phyloP scores from a whole-genome alignment of 2,797 vertebrate genomes.

The Coregonus ussuriensis region DNA sequence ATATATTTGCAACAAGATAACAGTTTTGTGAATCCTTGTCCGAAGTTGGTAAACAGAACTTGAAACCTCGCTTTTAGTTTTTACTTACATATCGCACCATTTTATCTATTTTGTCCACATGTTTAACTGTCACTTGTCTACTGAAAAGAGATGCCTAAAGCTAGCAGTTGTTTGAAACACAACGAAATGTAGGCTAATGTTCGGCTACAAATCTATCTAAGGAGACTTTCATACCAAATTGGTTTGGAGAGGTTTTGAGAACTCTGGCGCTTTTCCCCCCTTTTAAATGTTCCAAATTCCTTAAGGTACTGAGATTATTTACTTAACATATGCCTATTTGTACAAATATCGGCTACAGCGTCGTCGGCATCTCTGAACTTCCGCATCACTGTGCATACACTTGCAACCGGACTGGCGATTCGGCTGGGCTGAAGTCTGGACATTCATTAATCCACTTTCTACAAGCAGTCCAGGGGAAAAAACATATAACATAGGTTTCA shows the following conservation, averaged over 20 bases:
- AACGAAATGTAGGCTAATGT: background rate
- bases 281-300: background rate
- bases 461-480: background rate
- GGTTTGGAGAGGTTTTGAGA: no score
- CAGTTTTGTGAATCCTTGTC: background rate
- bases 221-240: no score
- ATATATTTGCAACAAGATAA: background rate
- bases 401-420: background rate
- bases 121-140: background rate
- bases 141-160: background rate
- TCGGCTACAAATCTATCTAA: background rate
- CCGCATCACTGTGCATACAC: background rate
- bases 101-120: background rate
- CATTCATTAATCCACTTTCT: background rate
- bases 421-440: background rate
- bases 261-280: no score
- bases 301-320: no score
- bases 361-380: background rate
- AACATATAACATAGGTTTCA: conserved; percentile 11
- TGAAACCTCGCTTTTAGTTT: background rate
- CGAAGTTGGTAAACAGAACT: background rate
- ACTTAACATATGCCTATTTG: no score
- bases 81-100: background rate
- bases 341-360: background rate
- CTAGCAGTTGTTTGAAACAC: background rate